Evolutionary conservation across 2,888 invertebrate genomes (phyloP), one percentile per base, ranked within the genome.

Genomic region (Polyploca ridens): DNA sequence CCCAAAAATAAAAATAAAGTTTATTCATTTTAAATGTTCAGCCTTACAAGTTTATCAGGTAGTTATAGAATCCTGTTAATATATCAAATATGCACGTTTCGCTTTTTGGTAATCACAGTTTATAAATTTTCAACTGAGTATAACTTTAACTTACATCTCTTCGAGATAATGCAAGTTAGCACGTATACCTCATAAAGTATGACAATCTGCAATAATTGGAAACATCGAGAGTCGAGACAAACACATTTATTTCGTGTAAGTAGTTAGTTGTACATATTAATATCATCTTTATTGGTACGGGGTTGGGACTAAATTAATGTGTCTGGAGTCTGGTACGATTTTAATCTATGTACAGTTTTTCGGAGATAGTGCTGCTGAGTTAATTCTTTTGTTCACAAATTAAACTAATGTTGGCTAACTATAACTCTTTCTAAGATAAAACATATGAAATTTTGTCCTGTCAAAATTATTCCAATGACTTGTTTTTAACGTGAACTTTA

Each of bases 201-300:
- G 49, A 54, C 16, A 19, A 16, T 10, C 16, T 54, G 19, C n/a
- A 54, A 49, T 49, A 49, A 54, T 54, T 54, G 19, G 10, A 19
- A 54, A 8, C 19, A 19, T 49, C n/a, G 46, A 11, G 19, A 19
- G 54, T 54, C 54, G 54, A 54, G 54, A 54, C 54, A 54, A 19
- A 54, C 19, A 19, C n/a, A 54, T 41, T 19, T 54, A 54, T 54
- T 54, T 54, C 19, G 19, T 54, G 54, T 54, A 19, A 54, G 54
- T 19, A 10, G 49, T 49, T 49, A 38, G 38, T 10, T 49, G 3
- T 19, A 54, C 19, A 54, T 44, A 44, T 49, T 49, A 49, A 49
- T 49, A 49, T 49, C 16, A 49, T 54, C 8, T 54, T 19, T 54
- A 54, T 19, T 16, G 10, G 10, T 1, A 54, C 8, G 16, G 54